These are phyloP conservation scores for Naso thynnoides DNA, from an alignment of 2,797 vertebrate species.

Conservation along the genomic window DNA sequence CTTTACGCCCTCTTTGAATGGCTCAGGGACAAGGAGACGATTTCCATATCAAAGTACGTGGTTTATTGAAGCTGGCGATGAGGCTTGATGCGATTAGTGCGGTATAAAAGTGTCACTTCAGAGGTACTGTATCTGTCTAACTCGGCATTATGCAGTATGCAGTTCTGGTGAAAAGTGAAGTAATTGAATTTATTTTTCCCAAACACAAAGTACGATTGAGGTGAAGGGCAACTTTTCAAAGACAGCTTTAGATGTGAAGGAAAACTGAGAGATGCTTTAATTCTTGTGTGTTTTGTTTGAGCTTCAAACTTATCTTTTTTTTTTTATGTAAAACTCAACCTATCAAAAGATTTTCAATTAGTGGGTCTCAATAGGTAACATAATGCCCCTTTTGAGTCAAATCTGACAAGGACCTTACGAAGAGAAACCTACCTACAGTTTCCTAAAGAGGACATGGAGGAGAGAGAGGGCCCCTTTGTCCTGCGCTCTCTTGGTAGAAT, in stretches of 20 bases:
- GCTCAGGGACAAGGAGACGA: slow-evolving; percentile 41
- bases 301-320: slow-evolving; percentile 7
- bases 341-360: not conserved
- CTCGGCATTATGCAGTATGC: slow-evolving; percentile 25
- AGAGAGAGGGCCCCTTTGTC: not conserved
- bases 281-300: not conserved
- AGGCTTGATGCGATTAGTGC: slow-evolving; percentile 54
- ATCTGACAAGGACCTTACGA: not conserved
- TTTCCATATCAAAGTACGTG: slow-evolving; percentile 70
- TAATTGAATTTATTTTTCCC: slow-evolving; percentile 48
- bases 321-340: not conserved
- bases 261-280: slow-evolving; percentile 11
- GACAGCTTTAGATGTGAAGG: slow-evolving; percentile 13
- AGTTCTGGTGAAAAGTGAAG: slow-evolving; percentile 36
- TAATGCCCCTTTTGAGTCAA: not conserved
- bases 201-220: slow-evolving; percentile 33
- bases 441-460: not conserved
- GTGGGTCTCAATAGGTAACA: slow-evolving; percentile 8
- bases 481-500: not conserved
- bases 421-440: not conserved
- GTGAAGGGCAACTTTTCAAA: slow-evolving; percentile 16
- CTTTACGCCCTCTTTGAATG: slow-evolving; percentile 44
- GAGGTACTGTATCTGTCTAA: slow-evolving; percentile 38
- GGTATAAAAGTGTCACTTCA: slow-evolving; percentile 59
- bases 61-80: slow-evolving; percentile 55